Evolutionary conservation across 2,797 vertebrate genomes (phyloP).

Genomic region (Halcyon smyrnensis): DNA sequence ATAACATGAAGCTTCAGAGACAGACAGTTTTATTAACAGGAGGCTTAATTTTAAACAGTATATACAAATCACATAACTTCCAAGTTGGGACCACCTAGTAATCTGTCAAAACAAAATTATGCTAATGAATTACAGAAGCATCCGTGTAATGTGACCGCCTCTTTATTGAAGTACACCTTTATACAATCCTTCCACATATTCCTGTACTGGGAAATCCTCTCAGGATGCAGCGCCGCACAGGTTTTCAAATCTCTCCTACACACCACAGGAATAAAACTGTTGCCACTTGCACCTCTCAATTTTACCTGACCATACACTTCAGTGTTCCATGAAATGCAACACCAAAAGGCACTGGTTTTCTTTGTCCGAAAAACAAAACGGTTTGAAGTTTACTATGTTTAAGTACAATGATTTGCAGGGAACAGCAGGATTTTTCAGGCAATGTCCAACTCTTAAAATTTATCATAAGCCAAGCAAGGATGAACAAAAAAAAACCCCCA

Average conservation of each 20-base stretch:
- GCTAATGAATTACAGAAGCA: slow-evolving; percentile 77
- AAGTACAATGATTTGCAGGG: slow-evolving; percentile 77
- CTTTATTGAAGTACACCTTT: slow-evolving; percentile 77
- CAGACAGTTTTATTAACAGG: slow-evolving; percentile 94
- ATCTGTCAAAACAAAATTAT: slow-evolving; percentile 75
- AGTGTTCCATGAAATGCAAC: slow-evolving; percentile 75
- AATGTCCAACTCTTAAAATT: slow-evolving; percentile 46
- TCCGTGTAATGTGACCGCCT: slow-evolving; percentile 73
- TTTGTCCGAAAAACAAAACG: slow-evolving; percentile 29
- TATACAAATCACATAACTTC: slow-evolving; percentile 83
- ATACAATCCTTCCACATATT: slow-evolving; percentile 72
- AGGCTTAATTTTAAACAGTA: slow-evolving; percentile 86
- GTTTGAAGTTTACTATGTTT: slow-evolving; percentile 65
- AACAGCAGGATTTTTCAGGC: slow-evolving; percentile 70
- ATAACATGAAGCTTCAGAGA: slow-evolving; percentile 78
- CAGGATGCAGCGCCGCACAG: slow-evolving; percentile 68
- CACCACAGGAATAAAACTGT: slow-evolving; percentile 76
- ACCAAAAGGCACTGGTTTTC: slow-evolving; percentile 75
- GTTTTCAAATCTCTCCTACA: slow-evolving; percentile 72
- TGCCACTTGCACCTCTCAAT: slow-evolving; percentile 79
- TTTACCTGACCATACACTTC: slow-evolving; percentile 73
- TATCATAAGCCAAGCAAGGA: slow-evolving; percentile 41
- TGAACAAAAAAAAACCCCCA: background rate
- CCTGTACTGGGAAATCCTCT: slow-evolving; percentile 71
- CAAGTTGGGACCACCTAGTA: slow-evolving; percentile 74